Percentiles rank a stretch among this genome's conserved stretches.
Evolutionary conservation across 2,113 vertebrate genomes (phyloP).

Genomic region (Vidua macroura): DNA sequence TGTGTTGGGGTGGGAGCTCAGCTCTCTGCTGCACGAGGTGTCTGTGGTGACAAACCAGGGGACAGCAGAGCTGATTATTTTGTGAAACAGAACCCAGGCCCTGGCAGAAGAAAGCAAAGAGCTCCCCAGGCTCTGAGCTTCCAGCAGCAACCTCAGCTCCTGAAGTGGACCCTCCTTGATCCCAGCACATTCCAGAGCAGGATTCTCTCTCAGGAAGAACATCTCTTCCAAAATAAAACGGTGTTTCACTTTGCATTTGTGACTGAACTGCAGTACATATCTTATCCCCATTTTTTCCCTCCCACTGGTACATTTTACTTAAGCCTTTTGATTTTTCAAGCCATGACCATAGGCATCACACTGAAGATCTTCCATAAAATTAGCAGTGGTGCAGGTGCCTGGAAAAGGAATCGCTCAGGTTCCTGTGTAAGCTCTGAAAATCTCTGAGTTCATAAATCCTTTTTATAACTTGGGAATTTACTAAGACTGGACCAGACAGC

Average conservation of each 20-base stretch:
- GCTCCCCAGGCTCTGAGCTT: background rate
- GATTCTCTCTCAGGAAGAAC: background rate
- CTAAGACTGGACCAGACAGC: background rate
- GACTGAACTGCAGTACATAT: background rate
- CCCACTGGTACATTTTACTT: background rate
- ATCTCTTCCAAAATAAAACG: background rate
- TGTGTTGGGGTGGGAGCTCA: background rate
- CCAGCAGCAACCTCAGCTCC: background rate
- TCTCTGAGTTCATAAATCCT: background rate
- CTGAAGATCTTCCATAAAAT: background rate
- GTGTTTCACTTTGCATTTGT: background rate
- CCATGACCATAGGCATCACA: background rate
- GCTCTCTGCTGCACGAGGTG: background rate
- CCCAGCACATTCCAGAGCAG: background rate
- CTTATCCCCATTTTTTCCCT: background rate
- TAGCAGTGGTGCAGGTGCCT: background rate
- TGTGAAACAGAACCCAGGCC: background rate
- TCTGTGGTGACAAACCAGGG: background rate
- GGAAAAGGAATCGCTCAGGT: background rate
- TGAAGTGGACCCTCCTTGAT: background rate
- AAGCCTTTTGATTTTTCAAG: background rate
- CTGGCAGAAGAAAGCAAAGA: background rate
- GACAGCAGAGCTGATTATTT: background rate
- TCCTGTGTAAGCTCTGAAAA: background rate
- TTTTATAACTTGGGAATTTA: conserved; percentile 12